These are phyloP conservation scores for Malthinus seriepunctatus DNA, from an alignment of 2,888 invertebrate genomes.

Conservation along the genomic window DNA sequence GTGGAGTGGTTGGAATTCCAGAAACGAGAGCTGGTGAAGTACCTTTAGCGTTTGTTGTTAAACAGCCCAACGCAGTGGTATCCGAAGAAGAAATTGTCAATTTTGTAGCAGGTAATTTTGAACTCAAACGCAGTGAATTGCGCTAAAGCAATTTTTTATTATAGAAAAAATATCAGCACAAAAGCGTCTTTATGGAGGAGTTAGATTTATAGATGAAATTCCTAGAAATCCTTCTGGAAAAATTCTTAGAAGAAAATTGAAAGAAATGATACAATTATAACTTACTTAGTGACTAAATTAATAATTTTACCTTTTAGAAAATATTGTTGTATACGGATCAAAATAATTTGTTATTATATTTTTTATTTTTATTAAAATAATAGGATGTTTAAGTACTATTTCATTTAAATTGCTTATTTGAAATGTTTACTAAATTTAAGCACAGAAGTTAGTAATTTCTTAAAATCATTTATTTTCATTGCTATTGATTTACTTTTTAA, in stretches of 20 bases:
- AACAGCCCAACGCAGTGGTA: constrained; percentile 58
- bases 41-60: constrained; percentile 77
- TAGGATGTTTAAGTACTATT: too few species aligned
- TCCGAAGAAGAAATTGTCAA: constrained; percentile 52
- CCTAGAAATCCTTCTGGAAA: constrained; percentile 81
- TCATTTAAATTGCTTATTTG: too few species aligned
- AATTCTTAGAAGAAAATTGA: constrained; percentile 65
- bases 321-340: too few species aligned
- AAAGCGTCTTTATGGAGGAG: constrained; percentile 74
- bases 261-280: constrained; percentile 5
- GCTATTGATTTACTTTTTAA: too few species aligned
- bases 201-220: constrained; percentile 72
- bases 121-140: not conserved
- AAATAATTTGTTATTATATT: too few species aligned
- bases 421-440: too few species aligned
- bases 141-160: not conserved
- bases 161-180: constrained; percentile 65
- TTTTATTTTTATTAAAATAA: too few species aligned
- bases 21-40: constrained; percentile 76
- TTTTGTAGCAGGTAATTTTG: constrained; percentile 50
- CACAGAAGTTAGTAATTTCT: too few species aligned
- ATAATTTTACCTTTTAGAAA: too few species aligned
- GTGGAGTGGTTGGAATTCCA: constrained; percentile 80
- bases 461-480: too few species aligned
- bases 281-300: too few species aligned